Conservation (phyloP, 2,888 invertebrate genomes). For the Rhingia rostrata region DNA sequence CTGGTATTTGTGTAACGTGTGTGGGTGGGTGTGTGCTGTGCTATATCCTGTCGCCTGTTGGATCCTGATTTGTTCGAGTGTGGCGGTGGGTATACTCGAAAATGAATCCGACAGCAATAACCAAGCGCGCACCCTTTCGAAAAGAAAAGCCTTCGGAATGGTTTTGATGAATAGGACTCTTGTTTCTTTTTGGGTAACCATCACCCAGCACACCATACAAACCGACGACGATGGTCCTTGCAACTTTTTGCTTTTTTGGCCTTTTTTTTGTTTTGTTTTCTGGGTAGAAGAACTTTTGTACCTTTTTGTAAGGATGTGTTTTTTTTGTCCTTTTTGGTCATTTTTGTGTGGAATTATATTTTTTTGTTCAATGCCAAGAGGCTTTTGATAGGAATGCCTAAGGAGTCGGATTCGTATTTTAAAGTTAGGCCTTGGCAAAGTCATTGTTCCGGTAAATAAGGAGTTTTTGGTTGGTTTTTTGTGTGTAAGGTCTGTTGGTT, state of each 20-base stretch:
- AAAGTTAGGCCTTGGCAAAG: conserved; percentile 48
- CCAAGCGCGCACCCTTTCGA: conserved; percentile 57
- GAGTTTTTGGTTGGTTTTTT: conserved; percentile 30
- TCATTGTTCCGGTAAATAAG: conserved; percentile 69
- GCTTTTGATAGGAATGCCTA: conserved; percentile 52
- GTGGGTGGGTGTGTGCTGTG: conserved; percentile 25
- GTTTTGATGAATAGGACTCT: conserved; percentile 71
- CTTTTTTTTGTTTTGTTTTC: conserved; percentile 29
- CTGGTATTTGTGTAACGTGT: conserved; percentile 36
- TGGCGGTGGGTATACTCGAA: conserved; percentile 39
- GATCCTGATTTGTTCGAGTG: conserved; percentile 61
- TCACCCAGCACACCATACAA: conserved; percentile 29
- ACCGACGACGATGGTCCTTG: conserved; percentile 56
- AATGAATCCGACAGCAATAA: conserved; percentile 61
- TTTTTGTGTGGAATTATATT: conserved; percentile 49
- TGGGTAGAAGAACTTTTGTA: conserved; percentile 52
- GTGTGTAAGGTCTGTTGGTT: conserved; percentile 11
- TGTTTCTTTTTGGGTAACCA: conserved; percentile 65
- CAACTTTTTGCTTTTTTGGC: conserved; percentile 57
- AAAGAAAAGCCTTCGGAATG: conserved; percentile 48
- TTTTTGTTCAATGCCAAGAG: conserved; percentile 48
- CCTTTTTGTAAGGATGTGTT: conserved; percentile 43
- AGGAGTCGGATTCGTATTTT: conserved; percentile 52
- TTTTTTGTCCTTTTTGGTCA: conserved; percentile 34
- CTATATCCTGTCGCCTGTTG: conserved; percentile 31